These are phyloP conservation scores for Serranus cabrilla DNA, from an alignment of 2,797 vertebrate species.

Conservation along the genomic window DNA sequence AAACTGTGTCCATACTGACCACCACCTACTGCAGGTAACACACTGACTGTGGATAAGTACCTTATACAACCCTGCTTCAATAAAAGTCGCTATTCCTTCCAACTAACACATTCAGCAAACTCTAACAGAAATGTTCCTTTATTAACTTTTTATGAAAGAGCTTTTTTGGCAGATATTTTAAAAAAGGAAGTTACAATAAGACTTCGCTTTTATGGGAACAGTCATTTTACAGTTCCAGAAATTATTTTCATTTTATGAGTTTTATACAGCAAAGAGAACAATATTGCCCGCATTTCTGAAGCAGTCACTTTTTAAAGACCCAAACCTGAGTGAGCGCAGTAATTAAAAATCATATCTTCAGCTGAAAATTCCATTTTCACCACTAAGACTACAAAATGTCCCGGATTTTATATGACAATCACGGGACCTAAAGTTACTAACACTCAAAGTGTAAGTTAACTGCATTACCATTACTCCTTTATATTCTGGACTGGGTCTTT, in stretches of 20 bases:
- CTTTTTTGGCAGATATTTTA: background rate
- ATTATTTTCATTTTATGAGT: slow-evolving; percentile 82
- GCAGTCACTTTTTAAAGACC: slow-evolving; percentile 73
- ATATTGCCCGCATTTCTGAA: slow-evolving; percentile 61
- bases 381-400: background rate
- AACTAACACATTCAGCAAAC: background rate
- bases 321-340: slow-evolving; percentile 23
- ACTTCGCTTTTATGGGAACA: slow-evolving; percentile 24
- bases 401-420: background rate
- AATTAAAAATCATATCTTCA: background rate
- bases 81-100: no score
- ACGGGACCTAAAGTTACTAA: slow-evolving; percentile 4
- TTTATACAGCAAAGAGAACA: slow-evolving; percentile 64
- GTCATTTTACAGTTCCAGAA: slow-evolving; percentile 38
- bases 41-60: no score
- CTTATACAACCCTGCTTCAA: no score
- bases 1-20: no score
- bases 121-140: background rate
- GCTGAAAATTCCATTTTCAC: background rate
- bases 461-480: background rate
- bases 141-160: background rate
- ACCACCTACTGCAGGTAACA: no score
- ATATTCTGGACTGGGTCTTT: slow-evolving; percentile 62
- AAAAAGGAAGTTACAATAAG: background rate
- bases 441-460: background rate